A percentile compares a stretch with the other conserved stretches of the same genome.
Conservation (phyloP, 2,113 vertebrate species). For the Anhinga anhinga region DNA sequence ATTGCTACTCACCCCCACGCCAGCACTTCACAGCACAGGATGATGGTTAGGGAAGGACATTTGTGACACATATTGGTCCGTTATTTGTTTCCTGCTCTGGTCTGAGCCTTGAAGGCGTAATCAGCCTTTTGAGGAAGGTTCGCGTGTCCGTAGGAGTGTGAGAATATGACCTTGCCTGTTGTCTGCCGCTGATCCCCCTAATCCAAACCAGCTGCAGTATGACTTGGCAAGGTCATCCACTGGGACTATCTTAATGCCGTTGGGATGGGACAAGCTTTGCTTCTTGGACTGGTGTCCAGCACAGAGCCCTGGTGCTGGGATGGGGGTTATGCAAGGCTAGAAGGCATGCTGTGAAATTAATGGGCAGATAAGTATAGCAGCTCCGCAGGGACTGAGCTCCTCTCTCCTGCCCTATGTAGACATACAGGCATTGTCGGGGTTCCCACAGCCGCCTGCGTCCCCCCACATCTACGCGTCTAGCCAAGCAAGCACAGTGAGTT, state of each 20-base stretch:
- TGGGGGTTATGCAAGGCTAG: neutral
- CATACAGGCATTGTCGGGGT: neutral
- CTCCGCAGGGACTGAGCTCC: neutral
- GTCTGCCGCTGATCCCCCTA: neutral
- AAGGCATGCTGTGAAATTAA: neutral
- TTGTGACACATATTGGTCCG: neutral
- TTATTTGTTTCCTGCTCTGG: neutral
- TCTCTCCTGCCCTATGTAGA: neutral
- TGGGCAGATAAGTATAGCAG: neutral
- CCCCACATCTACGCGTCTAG: accelerated
- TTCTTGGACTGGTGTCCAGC: neutral
- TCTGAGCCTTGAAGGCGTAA: neutral
- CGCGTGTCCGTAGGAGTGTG: neutral
- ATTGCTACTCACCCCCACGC: accelerated
- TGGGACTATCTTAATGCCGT: neutral
- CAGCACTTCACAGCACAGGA: accelerated
- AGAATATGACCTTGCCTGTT: slow-evolving; percentile 7
- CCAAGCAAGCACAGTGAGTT: accelerated
- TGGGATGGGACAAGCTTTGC: neutral
- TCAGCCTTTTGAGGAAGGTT: neutral
- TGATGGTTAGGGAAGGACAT: neutral
- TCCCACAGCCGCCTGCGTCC: neutral
- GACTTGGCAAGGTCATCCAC: neutral
- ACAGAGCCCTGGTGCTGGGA: neutral
- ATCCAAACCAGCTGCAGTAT: neutral